Conservation (phyloP, 2,797 vertebrate species). For the Lepus townsendii region DNA sequence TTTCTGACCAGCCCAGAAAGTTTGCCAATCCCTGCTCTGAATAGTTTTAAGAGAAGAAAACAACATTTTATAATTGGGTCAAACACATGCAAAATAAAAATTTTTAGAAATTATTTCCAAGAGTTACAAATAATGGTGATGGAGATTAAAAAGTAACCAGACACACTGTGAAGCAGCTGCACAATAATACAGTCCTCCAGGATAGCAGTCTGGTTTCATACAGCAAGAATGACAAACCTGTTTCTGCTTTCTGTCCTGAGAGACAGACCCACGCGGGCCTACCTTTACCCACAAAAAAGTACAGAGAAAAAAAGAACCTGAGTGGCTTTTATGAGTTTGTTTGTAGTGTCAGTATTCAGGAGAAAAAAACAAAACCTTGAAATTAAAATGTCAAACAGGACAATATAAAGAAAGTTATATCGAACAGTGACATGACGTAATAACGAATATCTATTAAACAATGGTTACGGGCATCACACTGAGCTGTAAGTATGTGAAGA, state of each 20-base stretch:
- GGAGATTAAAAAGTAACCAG: not conserved
- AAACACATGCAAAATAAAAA: not conserved
- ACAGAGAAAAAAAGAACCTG: not conserved
- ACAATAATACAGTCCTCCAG: not conserved
- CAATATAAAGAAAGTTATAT: slow-evolving; percentile 49
- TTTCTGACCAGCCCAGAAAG: not conserved
- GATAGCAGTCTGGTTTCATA: not conserved
- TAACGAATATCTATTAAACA: not conserved
- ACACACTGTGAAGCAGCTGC: not conserved
- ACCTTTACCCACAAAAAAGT: not conserved
- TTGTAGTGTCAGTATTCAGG: not conserved
- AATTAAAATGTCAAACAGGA: slow-evolving; percentile 38
- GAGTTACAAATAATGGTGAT: not conserved
- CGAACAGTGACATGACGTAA: not conserved
- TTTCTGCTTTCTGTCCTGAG: not conserved
- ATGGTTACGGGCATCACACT: not conserved
- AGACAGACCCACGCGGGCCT: not conserved
- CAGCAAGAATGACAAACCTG: not conserved
- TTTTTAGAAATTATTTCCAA: slow-evolving; percentile 5
- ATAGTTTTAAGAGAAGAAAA: not conserved
- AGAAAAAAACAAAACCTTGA: not conserved
- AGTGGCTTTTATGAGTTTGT: not conserved
- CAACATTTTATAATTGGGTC: slow-evolving; percentile 20
- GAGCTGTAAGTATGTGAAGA: not conserved
- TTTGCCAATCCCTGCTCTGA: not conserved